A percentile compares a stretch with the other conserved stretches of the same genome.
These are phyloP conservation scores for Pandemis cinnamomeana DNA, from an alignment of 2,888 invertebrate species.

Conservation along the genomic window DNA sequence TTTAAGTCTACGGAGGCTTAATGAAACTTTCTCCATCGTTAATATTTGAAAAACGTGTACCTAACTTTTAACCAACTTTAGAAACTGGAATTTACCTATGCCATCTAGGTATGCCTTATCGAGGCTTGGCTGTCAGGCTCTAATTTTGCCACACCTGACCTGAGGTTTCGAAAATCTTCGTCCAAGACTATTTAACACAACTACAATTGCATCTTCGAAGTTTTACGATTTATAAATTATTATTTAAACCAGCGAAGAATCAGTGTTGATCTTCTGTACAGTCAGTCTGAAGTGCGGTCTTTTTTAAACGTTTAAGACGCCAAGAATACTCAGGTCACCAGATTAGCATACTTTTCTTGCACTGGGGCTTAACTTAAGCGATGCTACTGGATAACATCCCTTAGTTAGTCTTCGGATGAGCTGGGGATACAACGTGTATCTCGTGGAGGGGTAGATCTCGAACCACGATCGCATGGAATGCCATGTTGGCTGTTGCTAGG, in stretches of 20 bases:
- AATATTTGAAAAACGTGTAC: no score
- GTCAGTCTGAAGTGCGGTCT: not conserved
- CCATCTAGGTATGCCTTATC: not conserved
- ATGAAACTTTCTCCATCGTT: no score
- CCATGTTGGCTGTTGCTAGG: conserved; percentile 96
- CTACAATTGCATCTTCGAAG: not conserved
- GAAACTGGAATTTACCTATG: no score
- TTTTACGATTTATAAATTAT: not conserved
- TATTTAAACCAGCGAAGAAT: not conserved
- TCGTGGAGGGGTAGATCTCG: conserved; percentile 94
- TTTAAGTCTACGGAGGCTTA: no score
- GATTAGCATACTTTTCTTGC: not conserved
- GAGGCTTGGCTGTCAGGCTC: not conserved
- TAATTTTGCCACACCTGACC: conserved; percentile 3
- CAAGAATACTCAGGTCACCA: not conserved
- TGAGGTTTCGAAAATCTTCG: not conserved
- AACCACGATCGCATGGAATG: conserved; percentile 94
- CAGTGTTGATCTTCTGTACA: not conserved
- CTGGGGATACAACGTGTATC: conserved; percentile 86
- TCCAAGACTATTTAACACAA: not conserved
- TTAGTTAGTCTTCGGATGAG: conserved; percentile 79
- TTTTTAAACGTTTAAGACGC: not conserved
- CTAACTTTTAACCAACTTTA: no score
- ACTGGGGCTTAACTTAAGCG: not conserved
- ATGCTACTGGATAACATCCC: not conserved